A percentile compares a stretch with the other conserved stretches of the same genome.
phyloP scores from a whole-genome alignment of 2,797 vertebrate species.

The Trichosurus vulpecula region DNA sequence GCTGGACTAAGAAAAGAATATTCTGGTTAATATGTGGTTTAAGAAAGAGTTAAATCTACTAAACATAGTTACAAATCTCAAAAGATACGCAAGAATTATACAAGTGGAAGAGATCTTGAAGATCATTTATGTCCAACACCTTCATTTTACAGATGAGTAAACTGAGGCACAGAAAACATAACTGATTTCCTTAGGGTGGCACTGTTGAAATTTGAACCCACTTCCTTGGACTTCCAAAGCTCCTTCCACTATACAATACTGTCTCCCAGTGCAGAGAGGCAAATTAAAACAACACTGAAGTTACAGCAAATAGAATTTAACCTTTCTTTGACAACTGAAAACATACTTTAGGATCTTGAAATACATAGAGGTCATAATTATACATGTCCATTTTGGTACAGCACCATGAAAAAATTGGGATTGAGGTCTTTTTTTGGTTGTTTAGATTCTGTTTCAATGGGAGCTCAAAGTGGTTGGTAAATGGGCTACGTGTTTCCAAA shows the following conservation, averaged over 20 bases:
- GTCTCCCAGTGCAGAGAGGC: background rate
- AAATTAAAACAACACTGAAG: background rate
- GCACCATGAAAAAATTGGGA: background rate
- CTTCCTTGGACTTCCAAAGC: background rate
- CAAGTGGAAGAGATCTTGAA: background rate
- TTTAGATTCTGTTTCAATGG: slow-evolving; percentile 21
- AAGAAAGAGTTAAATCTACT: background rate
- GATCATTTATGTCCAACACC: background rate
- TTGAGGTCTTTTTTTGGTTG: background rate
- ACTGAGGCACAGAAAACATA: background rate
- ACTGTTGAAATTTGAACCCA: background rate
- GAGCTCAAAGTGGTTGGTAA: slow-evolving; percentile 28
- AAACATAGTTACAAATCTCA: background rate
- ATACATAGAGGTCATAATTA: background rate
- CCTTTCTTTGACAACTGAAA: background rate
- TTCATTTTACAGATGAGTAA: background rate
- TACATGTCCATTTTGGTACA: background rate
- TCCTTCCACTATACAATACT: background rate
- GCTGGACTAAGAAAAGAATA: background rate
- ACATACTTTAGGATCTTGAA: background rate
- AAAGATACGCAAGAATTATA: background rate
- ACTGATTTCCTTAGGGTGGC: background rate
- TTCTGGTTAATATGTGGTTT: background rate
- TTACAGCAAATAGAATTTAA: background rate
- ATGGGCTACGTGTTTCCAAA: slow-evolving; percentile 61